A percentile compares a stretch with the other conserved stretches of the same genome.
These are phyloP conservation scores for Incurvaria masculella DNA, from an alignment of 2,888 invertebrate species.

Conservation along the genomic window DNA sequence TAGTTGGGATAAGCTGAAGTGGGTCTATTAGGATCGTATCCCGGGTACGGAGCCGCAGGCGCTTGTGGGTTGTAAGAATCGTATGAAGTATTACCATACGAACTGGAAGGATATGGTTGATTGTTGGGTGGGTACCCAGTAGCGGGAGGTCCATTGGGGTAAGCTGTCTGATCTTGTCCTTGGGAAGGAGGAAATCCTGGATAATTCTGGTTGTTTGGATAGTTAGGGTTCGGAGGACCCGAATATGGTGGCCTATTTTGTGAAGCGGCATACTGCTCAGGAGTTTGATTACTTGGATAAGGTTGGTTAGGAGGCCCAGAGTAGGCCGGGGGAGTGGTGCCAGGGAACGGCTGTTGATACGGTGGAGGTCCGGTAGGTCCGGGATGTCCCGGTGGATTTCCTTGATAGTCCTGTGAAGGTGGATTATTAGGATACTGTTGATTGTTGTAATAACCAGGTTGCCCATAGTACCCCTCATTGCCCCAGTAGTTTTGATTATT, in stretches of 20 bases:
- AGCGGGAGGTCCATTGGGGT: conserved; percentile 28
- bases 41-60: neutral
- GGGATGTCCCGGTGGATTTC: conserved; percentile 30
- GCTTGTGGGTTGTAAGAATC: neutral
- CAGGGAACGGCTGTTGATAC: conserved; percentile 16
- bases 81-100: neutral
- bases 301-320: conserved; percentile 12
- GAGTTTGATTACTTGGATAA: conserved; percentile 26
- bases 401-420: conserved; percentile 31
- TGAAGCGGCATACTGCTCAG: conserved; percentile 23
- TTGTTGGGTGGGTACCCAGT: conserved; percentile 31
- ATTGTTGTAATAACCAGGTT: conserved; percentile 41
- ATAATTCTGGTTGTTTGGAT: neutral
- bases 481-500: conserved; percentile 34
- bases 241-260: conserved; percentile 31
- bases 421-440: conserved; percentile 39
- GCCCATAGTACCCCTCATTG: conserved; percentile 40
- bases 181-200: conserved; percentile 22
- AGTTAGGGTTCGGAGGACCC: conserved; percentile 21
- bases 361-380: conserved; percentile 31
- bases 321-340: conserved; percentile 9
- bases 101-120: conserved; percentile 22
- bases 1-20: neutral
- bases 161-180: conserved; percentile 31
- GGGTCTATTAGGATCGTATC: neutral